Percentiles rank a stretch among this genome's conserved stretches.
phyloP scores from a whole-genome alignment of 1,140 invertebrate species.

The Hyles euphorbiae region DNA sequence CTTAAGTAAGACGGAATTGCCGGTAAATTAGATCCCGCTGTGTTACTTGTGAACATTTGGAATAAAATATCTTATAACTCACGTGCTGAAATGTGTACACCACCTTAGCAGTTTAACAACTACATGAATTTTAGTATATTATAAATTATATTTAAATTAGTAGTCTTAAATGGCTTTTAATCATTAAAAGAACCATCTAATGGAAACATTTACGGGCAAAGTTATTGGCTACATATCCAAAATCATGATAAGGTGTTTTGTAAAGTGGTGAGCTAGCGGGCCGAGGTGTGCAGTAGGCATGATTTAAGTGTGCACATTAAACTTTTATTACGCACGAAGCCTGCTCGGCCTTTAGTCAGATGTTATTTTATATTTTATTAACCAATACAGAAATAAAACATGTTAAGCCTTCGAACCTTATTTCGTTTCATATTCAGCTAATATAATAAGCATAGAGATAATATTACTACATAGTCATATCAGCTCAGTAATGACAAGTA shows the following conservation, averaged over 20 bases:
- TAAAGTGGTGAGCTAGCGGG: slow-evolving; percentile 6
- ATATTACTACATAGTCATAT: too few relatives aligned
- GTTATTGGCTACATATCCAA: too few relatives aligned
- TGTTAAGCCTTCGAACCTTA: not conserved
- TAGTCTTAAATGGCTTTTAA: too few relatives aligned
- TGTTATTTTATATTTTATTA: slow-evolving; percentile 17
- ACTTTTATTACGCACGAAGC: slow-evolving; percentile 28
- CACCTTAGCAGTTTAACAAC: not conserved
- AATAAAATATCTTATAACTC: not conserved
- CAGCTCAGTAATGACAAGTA: too few relatives aligned
- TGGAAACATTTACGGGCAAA: too few relatives aligned
- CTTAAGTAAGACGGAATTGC: slow-evolving; percentile 17
- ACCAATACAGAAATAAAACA: slow-evolving; percentile 16
- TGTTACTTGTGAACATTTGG: slow-evolving; percentile 9
- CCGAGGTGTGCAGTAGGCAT: slow-evolving; percentile 18
- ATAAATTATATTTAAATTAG: too few relatives aligned
- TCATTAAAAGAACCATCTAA: too few relatives aligned
- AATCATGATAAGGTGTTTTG: too few relatives aligned
- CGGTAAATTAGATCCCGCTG: slow-evolving; percentile 27
- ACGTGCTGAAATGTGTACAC: not conserved
- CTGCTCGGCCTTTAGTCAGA: slow-evolving; percentile 4
- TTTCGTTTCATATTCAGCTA: not conserved
- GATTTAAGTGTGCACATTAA: slow-evolving; percentile 35
- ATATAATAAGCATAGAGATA: too few relatives aligned
- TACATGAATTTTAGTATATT: too few relatives aligned